Percentiles rank a stretch among this genome's conserved stretches.
These are phyloP conservation scores for Macaria liturata DNA, from an alignment of 2,888 invertebrate genomes.

Conservation along the genomic window DNA sequence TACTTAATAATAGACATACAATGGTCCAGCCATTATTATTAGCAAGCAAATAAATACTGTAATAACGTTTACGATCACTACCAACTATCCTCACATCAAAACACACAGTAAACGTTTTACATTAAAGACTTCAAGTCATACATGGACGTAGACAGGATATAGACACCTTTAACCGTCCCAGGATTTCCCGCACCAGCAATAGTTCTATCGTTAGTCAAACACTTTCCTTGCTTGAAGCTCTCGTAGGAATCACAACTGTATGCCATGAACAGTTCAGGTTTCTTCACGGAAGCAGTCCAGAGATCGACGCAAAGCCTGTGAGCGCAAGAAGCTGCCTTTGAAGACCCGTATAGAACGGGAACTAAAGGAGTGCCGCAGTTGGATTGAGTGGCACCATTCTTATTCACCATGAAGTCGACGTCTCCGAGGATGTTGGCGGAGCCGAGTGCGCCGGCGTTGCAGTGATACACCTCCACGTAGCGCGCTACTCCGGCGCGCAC, in stretches of 20 bases:
- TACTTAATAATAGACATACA: too few species aligned
- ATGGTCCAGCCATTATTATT: too few species aligned
- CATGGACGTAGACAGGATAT: constrained; percentile 64
- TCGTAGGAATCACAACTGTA: constrained; percentile 65
- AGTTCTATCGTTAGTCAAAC: constrained; percentile 49
- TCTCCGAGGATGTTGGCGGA: constrained; percentile 77
- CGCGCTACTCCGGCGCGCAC: constrained; percentile 80
- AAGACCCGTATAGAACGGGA: constrained; percentile 65
- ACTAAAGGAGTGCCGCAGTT: constrained; percentile 71
- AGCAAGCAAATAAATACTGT: too few species aligned
- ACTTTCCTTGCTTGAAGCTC: constrained; percentile 54
- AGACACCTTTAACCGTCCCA: constrained; percentile 67
- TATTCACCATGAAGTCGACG: constrained; percentile 84
- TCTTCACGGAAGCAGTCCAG: constrained; percentile 62
- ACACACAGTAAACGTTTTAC: neutral
- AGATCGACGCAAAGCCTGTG: constrained; percentile 67
- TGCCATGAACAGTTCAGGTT: constrained; percentile 58
- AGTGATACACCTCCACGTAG: constrained; percentile 85
- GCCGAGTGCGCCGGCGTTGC: constrained; percentile 81
- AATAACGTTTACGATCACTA: too few species aligned
- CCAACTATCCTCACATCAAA: too few species aligned
- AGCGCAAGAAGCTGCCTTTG: constrained; percentile 67
- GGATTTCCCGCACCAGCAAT: constrained; percentile 71
- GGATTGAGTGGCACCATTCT: constrained; percentile 81
- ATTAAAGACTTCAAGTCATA: constrained; percentile 36